A percentile compares a stretch with the other conserved stretches of the same genome.
Evolutionary conservation across 1,140 invertebrate genomes (phyloP).

Genomic region (Hycleus cichorii): DNA sequence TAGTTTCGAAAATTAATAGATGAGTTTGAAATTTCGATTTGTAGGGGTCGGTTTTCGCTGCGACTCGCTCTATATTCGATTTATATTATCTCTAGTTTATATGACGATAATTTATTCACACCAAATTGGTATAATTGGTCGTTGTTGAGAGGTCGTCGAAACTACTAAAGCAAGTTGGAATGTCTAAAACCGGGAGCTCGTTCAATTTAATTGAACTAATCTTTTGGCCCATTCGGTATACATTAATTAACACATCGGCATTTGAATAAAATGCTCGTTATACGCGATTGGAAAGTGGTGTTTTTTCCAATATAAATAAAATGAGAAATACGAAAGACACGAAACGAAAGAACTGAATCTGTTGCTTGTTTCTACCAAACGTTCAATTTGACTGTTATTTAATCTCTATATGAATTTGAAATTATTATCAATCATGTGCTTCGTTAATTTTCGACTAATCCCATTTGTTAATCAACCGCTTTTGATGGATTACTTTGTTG

Average conservation of each 20-base stretch:
- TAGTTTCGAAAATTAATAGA: no score
- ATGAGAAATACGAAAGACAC: neutral
- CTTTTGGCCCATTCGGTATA: conserved; percentile 30
- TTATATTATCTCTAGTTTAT: no score
- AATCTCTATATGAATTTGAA: neutral
- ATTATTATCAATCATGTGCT: conserved; percentile 9
- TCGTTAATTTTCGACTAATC: conserved; percentile 27
- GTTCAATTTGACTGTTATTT: conserved; percentile 19
- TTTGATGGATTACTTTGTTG: conserved; percentile 14
- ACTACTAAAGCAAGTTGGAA: conserved; percentile 21
- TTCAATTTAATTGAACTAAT: conserved; percentile 37
- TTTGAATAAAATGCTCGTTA: conserved; percentile 37
- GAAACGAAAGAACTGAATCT: no score
- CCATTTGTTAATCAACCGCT: conserved; percentile 26
- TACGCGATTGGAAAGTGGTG: conserved; percentile 33
- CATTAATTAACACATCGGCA: conserved; percentile 37
- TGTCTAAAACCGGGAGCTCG: conserved; percentile 36
- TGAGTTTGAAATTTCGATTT: no score
- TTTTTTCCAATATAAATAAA: conserved; percentile 26
- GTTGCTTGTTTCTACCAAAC: conserved; percentile 4
- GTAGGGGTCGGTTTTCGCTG: no score
- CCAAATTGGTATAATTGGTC: conserved; percentile 36
- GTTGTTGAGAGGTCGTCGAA: conserved; percentile 22
- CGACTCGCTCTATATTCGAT: no score
- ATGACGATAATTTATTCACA: conserved; percentile 33